These are phyloP conservation scores for Circaetus gallicus DNA, from an alignment of 2,113 vertebrate genomes.

Conservation along the genomic window DNA sequence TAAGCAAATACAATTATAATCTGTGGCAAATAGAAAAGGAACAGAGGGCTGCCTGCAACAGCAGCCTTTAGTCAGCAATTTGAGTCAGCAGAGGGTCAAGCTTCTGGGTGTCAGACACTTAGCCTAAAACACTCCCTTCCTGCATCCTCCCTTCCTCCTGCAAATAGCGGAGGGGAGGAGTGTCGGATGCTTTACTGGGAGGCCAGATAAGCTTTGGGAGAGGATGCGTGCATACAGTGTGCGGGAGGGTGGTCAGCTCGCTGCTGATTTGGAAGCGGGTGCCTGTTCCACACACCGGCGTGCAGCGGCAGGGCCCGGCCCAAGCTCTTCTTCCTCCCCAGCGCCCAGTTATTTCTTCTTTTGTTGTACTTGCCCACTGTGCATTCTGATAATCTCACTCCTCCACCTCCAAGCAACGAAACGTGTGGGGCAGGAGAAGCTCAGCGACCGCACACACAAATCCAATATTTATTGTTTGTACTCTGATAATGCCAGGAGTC, in stretches of 20 bases:
- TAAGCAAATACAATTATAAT: background rate
- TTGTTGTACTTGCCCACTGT: background rate
- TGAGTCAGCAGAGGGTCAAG: slow-evolving; percentile 5
- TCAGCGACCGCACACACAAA: background rate
- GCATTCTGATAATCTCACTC: background rate
- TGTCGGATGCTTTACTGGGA: background rate
- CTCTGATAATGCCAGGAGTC: background rate
- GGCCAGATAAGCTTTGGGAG: background rate
- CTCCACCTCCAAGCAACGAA: background rate
- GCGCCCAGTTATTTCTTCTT: background rate
- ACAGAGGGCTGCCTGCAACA: background rate
- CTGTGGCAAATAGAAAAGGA: background rate
- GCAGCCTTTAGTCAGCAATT: background rate
- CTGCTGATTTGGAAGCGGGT: background rate
- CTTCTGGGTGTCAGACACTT: background rate
- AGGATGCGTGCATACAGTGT: background rate
- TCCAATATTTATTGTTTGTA: background rate
- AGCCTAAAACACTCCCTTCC: background rate
- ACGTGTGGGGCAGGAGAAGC: background rate
- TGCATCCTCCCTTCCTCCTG: background rate
- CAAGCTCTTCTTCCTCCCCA: background rate
- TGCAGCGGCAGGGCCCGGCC: no score
- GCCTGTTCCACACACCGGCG: background rate
- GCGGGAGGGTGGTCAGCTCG: background rate
- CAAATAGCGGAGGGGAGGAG: background rate